A percentile compares a stretch with the other conserved stretches of the same genome.
These are phyloP conservation scores for Saguinus oedipus DNA, from an alignment of 2,797 vertebrate genomes.

Conservation along the genomic window DNA sequence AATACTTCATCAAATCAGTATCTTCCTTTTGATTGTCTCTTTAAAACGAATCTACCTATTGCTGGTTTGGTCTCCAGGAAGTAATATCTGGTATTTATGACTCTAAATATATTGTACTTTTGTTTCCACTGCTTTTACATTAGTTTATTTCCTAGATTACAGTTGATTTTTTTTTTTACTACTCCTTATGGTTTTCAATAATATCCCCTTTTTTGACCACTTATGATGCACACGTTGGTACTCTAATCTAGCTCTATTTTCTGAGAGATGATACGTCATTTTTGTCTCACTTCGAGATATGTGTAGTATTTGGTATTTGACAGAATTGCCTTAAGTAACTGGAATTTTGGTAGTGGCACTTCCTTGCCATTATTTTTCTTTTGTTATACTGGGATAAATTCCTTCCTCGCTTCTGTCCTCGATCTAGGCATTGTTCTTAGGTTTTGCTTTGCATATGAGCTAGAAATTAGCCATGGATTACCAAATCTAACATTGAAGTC, in stretches of 20 bases:
- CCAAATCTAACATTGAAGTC: neutral
- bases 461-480: neutral
- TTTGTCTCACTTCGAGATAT: neutral
- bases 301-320: neutral
- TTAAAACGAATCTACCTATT: neutral
- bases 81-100: neutral
- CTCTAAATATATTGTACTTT: neutral
- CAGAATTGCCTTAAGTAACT: neutral
- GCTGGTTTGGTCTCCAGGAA: neutral
- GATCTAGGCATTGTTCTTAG: neutral
- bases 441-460: neutral
- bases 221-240: neutral
- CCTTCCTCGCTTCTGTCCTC: neutral
- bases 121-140: neutral
- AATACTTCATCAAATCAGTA: neutral
- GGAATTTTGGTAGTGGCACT: neutral
- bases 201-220: neutral
- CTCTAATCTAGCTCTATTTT: neutral
- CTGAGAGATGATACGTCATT: neutral
- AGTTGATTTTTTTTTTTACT: neutral
- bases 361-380: neutral
- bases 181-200: neutral
- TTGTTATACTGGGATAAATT: neutral
- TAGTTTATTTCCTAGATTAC: constrained; percentile 11
- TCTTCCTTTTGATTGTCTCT: neutral